Conservation (phyloP, 2,797 vertebrate genomes). For the Gephyroberyx darwinii region DNA sequence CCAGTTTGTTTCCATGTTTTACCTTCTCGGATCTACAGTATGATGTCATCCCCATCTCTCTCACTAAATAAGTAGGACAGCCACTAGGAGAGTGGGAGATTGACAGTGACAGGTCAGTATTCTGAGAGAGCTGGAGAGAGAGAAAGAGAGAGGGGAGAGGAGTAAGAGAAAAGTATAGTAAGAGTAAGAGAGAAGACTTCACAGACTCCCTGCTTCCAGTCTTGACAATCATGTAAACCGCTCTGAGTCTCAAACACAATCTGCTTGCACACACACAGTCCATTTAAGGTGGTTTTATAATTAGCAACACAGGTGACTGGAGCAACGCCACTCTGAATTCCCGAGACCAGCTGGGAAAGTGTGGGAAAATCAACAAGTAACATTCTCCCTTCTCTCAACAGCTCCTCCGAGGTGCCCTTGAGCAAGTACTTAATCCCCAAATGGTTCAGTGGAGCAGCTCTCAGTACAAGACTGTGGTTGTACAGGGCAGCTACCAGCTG, state of each 20-base stretch:
- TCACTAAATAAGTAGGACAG: constrained; percentile 55
- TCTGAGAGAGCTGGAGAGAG: constrained; percentile 39
- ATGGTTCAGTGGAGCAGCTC: too few relatives aligned
- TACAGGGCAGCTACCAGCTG: too few relatives aligned
- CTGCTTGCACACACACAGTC: constrained; percentile 17
- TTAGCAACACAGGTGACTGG: constrained; percentile 32
- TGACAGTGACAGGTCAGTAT: constrained; percentile 56
- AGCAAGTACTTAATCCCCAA: too few relatives aligned
- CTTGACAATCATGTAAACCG: constrained; percentile 28
- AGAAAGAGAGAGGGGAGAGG: background rate
- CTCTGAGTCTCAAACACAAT: constrained; percentile 36
- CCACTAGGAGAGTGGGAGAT: constrained; percentile 54
- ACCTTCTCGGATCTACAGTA: constrained; percentile 27
- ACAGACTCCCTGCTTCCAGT: constrained; percentile 23
- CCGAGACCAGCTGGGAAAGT: constrained; percentile 6
- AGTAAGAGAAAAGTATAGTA: background rate
- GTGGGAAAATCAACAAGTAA: background rate
- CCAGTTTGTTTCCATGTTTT: constrained; percentile 36
- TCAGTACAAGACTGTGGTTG: too few relatives aligned
- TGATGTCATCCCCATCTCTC: constrained; percentile 15
- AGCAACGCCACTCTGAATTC: constrained; percentile 4
- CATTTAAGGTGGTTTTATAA: constrained; percentile 50
- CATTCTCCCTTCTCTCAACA: too few relatives aligned
- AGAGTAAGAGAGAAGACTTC: constrained; percentile 12
- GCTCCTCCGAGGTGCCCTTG: too few relatives aligned